These are phyloP conservation scores for Acanthoscelides obtectus DNA, from an alignment of 2,888 invertebrate genomes.

Conservation along the genomic window DNA sequence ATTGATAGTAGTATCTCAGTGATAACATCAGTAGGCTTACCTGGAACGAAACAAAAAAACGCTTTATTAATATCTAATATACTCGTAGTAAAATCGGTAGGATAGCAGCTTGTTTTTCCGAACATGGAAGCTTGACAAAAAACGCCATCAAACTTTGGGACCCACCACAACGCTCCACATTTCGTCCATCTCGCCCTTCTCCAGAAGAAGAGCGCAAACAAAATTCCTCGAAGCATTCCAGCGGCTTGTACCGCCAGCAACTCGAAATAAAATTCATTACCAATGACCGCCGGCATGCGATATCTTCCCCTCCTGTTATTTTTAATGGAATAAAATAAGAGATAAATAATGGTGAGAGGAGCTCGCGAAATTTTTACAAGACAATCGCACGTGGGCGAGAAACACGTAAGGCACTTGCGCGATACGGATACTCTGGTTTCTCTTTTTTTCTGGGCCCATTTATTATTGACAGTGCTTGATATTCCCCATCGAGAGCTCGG, in stretches of 20 bases:
- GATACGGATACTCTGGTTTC: not conserved
- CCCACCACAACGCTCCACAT: not conserved
- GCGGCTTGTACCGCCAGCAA: not conserved
- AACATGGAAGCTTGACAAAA: no score
- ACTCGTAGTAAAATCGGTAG: no score
- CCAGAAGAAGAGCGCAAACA: not conserved
- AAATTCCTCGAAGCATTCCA: not conserved
- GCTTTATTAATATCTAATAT: no score
- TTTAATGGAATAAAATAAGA: not conserved
- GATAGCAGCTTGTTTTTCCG: no score
- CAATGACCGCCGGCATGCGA: not conserved
- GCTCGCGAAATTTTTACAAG: not conserved
- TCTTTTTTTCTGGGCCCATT: not conserved
- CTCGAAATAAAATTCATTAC: not conserved
- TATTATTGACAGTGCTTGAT: not conserved
- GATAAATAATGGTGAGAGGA: not conserved
- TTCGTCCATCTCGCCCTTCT: not conserved
- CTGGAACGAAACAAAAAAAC: no score
- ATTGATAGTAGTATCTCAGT: no score
- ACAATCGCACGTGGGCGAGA: not conserved
- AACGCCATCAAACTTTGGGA: not conserved
- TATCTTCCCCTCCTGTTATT: not conserved
- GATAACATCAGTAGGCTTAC: no score
- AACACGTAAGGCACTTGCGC: not conserved
- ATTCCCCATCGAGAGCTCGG: not conserved